Conservation (phyloP, 1,140 invertebrate genomes). For the Akabosia matsudoensis region DNA sequence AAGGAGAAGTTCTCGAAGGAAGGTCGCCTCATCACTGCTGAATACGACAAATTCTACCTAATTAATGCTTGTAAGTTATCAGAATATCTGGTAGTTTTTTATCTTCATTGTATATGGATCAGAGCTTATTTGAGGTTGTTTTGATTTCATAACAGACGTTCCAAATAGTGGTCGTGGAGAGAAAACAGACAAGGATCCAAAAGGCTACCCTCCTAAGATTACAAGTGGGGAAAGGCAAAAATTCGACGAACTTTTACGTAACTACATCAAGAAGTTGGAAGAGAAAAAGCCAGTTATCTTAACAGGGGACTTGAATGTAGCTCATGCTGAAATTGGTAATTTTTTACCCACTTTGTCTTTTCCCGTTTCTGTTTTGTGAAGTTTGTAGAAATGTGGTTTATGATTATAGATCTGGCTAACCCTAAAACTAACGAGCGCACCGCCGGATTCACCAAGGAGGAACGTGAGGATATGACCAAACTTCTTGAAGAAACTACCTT, state of each 20-base stretch:
- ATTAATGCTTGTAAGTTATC: constrained; percentile 64
- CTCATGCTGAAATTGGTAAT: constrained; percentile 88
- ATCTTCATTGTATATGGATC: neutral
- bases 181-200: constrained; percentile 32
- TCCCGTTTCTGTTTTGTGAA: constrained; percentile 28
- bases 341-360: neutral
- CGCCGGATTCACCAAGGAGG: constrained; percentile 93
- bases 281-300: constrained; percentile 89
- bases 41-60: constrained; percentile 88
- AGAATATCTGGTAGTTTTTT: neutral
- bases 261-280: constrained; percentile 76
- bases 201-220: constrained; percentile 52
- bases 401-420: constrained; percentile 77
- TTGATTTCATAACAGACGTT: constrained; percentile 60
- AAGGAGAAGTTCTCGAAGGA: constrained; percentile 68
- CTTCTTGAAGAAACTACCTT: constrained; percentile 72
- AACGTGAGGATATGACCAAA: constrained; percentile 83
- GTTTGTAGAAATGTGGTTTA: constrained; percentile 3
- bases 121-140: constrained; percentile 8
- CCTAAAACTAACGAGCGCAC: constrained; percentile 89
- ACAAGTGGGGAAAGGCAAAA: constrained; percentile 81
- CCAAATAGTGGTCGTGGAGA: constrained; percentile 76
- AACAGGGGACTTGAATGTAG: constrained; percentile 95
- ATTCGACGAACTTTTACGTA: constrained; percentile 82
- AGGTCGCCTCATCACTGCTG: constrained; percentile 91